phyloP scores from a whole-genome alignment of 2,113 vertebrate species.

The Henicopernis longicauda region DNA sequence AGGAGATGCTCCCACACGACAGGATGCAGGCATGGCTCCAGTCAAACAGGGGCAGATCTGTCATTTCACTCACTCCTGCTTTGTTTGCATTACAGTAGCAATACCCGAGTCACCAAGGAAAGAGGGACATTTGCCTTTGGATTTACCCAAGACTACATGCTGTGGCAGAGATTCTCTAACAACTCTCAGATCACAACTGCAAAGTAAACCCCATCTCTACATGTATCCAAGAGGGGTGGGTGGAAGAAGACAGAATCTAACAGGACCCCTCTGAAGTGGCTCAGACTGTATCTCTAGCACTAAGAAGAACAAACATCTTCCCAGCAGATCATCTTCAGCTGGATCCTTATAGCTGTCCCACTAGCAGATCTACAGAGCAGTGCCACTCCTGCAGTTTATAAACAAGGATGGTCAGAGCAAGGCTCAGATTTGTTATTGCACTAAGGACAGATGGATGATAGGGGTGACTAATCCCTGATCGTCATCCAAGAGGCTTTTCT shows the following conservation, averaged over 20 bases:
- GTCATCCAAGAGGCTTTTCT: not conserved
- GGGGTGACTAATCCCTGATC: not conserved
- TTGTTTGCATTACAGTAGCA: not conserved
- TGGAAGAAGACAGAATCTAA: not conserved
- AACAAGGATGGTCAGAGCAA: not conserved
- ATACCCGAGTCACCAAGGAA: not conserved
- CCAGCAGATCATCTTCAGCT: not conserved
- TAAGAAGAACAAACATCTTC: not conserved
- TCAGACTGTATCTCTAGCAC: not conserved
- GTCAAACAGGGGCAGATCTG: not conserved
- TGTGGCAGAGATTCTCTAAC: not conserved
- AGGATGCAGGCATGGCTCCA: not conserved
- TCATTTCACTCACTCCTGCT: not conserved
- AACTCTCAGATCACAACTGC: not conserved
- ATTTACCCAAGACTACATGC: not conserved
- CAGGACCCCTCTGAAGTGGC: not conserved
- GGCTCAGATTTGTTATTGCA: not conserved
- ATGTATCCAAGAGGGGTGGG: not conserved
- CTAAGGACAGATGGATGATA: constrained; percentile 5
- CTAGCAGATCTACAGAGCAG: not conserved
- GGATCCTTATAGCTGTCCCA: not conserved
- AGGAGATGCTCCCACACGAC: not conserved
- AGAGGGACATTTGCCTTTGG: not conserved
- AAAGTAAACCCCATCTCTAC: not conserved
- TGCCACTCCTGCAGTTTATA: not conserved